phyloP scores from a whole-genome alignment of 2,113 vertebrate species.

The Eulemur macaco region DNA sequence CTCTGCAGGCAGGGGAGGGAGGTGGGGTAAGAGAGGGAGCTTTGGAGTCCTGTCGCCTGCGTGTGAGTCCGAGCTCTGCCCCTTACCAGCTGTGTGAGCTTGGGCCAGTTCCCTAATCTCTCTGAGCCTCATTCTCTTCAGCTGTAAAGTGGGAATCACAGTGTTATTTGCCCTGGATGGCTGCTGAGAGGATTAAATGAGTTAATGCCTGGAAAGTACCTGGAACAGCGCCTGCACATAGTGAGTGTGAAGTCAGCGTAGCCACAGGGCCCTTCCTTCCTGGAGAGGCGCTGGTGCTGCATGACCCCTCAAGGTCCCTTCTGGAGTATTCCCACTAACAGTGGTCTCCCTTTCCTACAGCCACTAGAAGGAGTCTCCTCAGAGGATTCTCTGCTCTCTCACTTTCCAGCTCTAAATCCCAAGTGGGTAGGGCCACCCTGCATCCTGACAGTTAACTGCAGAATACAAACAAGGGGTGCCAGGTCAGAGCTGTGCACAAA shows the following conservation, averaged over 20 bases:
- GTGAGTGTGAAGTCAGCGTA: background rate
- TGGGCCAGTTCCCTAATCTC: background rate
- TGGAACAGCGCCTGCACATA: background rate
- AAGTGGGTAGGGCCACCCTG: background rate
- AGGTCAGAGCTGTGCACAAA: background rate
- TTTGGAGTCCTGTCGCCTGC: background rate
- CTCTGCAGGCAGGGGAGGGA: background rate
- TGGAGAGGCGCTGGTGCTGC: background rate
- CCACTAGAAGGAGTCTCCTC: background rate
- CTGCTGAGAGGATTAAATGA: background rate
- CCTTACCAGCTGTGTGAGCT: background rate
- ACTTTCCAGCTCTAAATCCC: background rate
- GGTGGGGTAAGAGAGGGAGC: background rate
- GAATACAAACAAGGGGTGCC: background rate
- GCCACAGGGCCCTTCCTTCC: background rate
- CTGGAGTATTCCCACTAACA: background rate
- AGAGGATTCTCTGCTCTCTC: background rate
- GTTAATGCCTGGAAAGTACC: slow-evolving; percentile 17
- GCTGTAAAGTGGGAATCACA: background rate
- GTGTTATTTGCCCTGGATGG: background rate
- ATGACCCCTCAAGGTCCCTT: background rate
- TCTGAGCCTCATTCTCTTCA: background rate
- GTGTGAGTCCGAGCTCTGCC: background rate
- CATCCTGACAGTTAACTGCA: background rate
- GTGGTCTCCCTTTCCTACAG: background rate